Percentiles rank a stretch among this genome's conserved stretches.
Conservation (phyloP, 1,140 invertebrate species). For the Drosophila repleta region DNA sequence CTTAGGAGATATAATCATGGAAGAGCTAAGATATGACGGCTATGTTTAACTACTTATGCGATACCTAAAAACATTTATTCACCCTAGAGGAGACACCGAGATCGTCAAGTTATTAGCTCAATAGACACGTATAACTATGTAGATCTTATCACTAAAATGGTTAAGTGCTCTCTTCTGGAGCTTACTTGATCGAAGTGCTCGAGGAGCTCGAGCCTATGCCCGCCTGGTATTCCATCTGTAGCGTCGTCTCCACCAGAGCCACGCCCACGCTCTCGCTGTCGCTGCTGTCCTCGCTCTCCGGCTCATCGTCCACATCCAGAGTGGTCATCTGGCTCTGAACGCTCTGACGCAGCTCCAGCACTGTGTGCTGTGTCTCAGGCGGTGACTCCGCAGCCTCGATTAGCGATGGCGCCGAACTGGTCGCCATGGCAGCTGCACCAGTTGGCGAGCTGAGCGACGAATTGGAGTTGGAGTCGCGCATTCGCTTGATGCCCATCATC, state of each 20-base stretch:
- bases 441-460: slow-evolving; percentile 60
- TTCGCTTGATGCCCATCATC: slow-evolving; percentile 52
- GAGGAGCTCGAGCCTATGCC: slow-evolving; percentile 60
- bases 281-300: slow-evolving; percentile 30
- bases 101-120: background rate
- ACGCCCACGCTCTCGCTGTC: slow-evolving; percentile 64
- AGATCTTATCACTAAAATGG: slow-evolving; percentile 29
- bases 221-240: slow-evolving; percentile 60
- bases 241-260: slow-evolving; percentile 61
- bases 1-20: slow-evolving; percentile 49
- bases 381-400: slow-evolving; percentile 45
- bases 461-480: slow-evolving; percentile 62
- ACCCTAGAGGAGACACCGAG: background rate
- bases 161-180: slow-evolving; percentile 28
- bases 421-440: slow-evolving; percentile 26
- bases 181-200: slow-evolving; percentile 74
- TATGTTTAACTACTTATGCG: slow-evolving; percentile 50
- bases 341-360: slow-evolving; percentile 72
- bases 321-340: slow-evolving; percentile 79
- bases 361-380: slow-evolving; percentile 38
- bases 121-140: slow-evolving; percentile 9
- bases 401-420: slow-evolving; percentile 63
- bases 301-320: slow-evolving; percentile 67
- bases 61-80: background rate
- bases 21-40: slow-evolving; percentile 75